A percentile compares a stretch with the other conserved stretches of the same genome.
phyloP scores from a whole-genome alignment of 2,888 invertebrate genomes.

The Pachycephus smyrnensis region DNA sequence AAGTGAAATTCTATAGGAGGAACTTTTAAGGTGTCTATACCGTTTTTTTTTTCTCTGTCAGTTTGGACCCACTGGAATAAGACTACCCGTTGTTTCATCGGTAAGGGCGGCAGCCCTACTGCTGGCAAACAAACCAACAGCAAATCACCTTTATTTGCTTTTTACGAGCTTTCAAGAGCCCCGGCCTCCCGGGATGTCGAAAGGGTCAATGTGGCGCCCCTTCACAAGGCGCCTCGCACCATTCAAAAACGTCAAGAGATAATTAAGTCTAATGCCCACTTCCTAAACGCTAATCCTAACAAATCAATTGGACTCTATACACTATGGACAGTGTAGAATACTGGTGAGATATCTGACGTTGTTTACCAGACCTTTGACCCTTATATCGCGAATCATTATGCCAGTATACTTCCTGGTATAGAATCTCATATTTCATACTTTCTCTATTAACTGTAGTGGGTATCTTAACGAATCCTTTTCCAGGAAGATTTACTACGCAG shows the following conservation, averaged over 20 bases:
- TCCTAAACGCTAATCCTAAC: conserved; percentile 36
- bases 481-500: background rate
- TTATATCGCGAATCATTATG: background rate
- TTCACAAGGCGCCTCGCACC: conserved; percentile 15
- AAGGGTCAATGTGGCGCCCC: conserved; percentile 8
- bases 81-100: background rate
- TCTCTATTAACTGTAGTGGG: background rate
- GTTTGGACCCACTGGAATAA: background rate
- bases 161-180: conserved; percentile 33
- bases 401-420: background rate
- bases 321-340: background rate
- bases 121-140: conserved; percentile 30
- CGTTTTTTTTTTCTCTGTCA: background rate
- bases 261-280: conserved; percentile 29
- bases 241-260: conserved; percentile 29
- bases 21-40: background rate
- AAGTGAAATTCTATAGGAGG: background rate
- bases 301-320: conserved; percentile 6
- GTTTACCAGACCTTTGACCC: background rate
- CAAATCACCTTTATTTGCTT: conserved; percentile 38
- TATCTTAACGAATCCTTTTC: background rate
- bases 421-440: background rate
- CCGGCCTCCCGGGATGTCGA: background rate
- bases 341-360: background rate
- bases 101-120: conserved; percentile 18